These are phyloP conservation scores for Phoxinus phoxinus DNA, from an alignment of 2,113 vertebrate species.

Conservation along the genomic window DNA sequence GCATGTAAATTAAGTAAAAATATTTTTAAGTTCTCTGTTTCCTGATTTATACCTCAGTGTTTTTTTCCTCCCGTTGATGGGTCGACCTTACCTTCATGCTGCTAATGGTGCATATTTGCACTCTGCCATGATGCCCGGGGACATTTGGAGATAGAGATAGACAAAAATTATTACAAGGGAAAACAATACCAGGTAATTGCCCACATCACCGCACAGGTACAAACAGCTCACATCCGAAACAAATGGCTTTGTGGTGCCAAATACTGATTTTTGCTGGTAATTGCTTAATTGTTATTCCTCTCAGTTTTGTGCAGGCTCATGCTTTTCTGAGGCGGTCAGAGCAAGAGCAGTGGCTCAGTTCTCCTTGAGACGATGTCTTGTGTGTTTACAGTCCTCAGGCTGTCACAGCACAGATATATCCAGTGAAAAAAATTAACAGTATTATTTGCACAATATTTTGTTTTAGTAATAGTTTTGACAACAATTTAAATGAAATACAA, in stretches of 20 bases:
- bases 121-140: constrained; percentile 2
- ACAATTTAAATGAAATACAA: neutral
- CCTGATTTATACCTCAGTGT: constrained; percentile 2
- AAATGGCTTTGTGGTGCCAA: constrained; percentile 34
- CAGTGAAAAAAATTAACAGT: neutral
- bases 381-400: constrained; percentile 4
- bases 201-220: constrained; percentile 17
- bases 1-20: neutral
- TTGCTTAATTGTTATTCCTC: constrained; percentile 38
- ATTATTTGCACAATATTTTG: neutral
- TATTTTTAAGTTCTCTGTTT: neutral
- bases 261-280: constrained; percentile 34
- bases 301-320: constrained; percentile 10
- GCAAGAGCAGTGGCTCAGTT: constrained; percentile 11
- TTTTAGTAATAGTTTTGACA: neutral
- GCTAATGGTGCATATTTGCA: neutral
- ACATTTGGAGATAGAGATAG: constrained; percentile 12
- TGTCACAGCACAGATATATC: neutral
- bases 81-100: constrained; percentile 1
- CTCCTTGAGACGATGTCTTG: neutral
- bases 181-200: constrained; percentile 29
- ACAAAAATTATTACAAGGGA: constrained; percentile 7
- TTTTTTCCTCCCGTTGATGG: constrained; percentile 10
- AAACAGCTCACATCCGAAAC: constrained; percentile 30
- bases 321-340: constrained; percentile 6